Base-by-base conservation (phyloP, 1,140 invertebrate species). In the Scaptomyza hsui region DNA sequence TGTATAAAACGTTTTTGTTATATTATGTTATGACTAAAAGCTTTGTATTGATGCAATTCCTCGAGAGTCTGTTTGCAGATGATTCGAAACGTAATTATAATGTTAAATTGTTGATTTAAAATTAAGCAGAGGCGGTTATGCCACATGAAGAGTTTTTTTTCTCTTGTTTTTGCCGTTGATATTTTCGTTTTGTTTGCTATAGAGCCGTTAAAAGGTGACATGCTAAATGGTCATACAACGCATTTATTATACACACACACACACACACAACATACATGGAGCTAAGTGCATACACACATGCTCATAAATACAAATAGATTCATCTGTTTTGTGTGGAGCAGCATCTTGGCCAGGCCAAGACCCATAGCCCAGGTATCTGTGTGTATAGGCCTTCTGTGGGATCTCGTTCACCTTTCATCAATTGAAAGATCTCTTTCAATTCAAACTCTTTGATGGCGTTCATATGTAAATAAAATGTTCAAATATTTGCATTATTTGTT, bases 401-500 rank as follows among this genome's bases (percentile, higher is more conserved):
- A 86, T 78, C 81, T 88, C 82, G 81, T 88, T 82, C 83, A 88
- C 68, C 72, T 88, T 89, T 80, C 82, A 78, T 76, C 82, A 80
- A 86, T 86, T 86, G 81, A 86, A 86, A 88, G 82, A 86, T 81
- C 73, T 86, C 83, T 88, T 89, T 88, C 83, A 88, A 88, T 88
- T 78, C 82, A 76, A 29, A 73, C 83, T 83, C 78, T 90, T 88
- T 89, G 85, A 90, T 90, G 85, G 81, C 83, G 82, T 88, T 88
- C 89, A 88, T 89, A 89, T 90, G 89, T 90, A 89, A 90, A 90
- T 90, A 90, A 88, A 90, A 85, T 90, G 85, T 90, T 88, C 69
- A 90, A 90, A 90, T 90, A 90, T 90, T 90, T 89, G 89, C 82
- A 90, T 90, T 90, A 90, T 90, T 90, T 90, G 89, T 90, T 90